Conservation (phyloP, 2,113 vertebrate genomes). For the Gobio gobio region DNA sequence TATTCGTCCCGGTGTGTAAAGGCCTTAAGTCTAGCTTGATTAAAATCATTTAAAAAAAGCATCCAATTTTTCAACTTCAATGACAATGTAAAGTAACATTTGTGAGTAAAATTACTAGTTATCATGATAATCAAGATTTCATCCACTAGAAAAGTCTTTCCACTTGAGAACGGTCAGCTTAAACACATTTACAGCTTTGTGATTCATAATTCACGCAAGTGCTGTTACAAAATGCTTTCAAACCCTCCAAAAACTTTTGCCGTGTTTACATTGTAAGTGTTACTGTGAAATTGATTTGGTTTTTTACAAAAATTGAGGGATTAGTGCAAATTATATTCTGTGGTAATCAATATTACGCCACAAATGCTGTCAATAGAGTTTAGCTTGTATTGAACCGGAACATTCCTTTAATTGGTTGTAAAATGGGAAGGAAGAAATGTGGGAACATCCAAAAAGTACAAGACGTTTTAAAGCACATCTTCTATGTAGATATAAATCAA, state of each 20-base stretch:
- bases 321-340: background rate
- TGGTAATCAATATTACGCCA: background rate
- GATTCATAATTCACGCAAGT: background rate
- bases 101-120: background rate
- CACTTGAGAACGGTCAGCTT: background rate
- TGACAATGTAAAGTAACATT: background rate
- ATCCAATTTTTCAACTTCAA: background rate
- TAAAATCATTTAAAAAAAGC: background rate
- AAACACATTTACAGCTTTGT: background rate
- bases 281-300: background rate
- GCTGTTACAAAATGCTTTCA: background rate
- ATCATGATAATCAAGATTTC: background rate
- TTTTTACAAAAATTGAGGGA: background rate
- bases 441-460: slow-evolving; percentile 79
- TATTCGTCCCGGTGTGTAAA: too few relatives aligned
- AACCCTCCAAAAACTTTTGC: background rate
- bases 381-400: slow-evolving; percentile 10
- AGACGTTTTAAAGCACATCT: slow-evolving; percentile 82
- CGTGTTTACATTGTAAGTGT: background rate
- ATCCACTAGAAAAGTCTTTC: background rate
- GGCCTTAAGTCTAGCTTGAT: too few relatives aligned
- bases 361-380: background rate
- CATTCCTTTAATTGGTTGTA: background rate
- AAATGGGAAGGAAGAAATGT: slow-evolving; percentile 39
- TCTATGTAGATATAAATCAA: slow-evolving; percentile 64